Conservation (phyloP, 2,113 vertebrate genomes). For the Chauna torquata region DNA sequence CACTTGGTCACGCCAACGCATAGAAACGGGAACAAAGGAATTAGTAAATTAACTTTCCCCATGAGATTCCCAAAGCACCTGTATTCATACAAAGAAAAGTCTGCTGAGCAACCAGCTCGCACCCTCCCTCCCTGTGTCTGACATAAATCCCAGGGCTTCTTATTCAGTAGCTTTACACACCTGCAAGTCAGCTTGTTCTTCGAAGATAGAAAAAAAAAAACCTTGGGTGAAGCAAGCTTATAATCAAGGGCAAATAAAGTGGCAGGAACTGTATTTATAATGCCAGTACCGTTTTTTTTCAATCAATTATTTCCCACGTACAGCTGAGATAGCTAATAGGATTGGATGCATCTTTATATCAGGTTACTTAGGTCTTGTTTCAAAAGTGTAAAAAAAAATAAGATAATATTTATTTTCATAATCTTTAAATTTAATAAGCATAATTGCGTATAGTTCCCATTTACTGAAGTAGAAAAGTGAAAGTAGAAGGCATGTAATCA, state of each 20-base stretch:
- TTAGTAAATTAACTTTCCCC: no score
- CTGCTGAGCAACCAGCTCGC: no score
- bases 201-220: background rate
- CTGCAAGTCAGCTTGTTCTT: background rate
- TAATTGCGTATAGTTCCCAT: accelerated
- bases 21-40: no score
- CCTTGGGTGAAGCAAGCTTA: background rate
- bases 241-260: background rate
- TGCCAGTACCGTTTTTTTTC: background rate
- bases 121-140: no score
- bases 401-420: background rate
- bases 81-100: no score
- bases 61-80: no score
- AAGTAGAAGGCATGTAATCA: accelerated
- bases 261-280: background rate
- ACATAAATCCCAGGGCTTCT: background rate
- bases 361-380: background rate
- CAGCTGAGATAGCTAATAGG: background rate
- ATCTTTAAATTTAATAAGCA: background rate
- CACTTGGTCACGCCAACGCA: no score
- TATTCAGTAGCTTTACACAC: background rate
- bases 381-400: no score
- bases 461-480: background rate
- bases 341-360: background rate
- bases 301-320: background rate